Evolutionary conservation across 2,113 vertebrate genomes (phyloP), one percentile per base, ranked within the genome.

Genomic region (Chloropsis cyanopogon): DNA sequence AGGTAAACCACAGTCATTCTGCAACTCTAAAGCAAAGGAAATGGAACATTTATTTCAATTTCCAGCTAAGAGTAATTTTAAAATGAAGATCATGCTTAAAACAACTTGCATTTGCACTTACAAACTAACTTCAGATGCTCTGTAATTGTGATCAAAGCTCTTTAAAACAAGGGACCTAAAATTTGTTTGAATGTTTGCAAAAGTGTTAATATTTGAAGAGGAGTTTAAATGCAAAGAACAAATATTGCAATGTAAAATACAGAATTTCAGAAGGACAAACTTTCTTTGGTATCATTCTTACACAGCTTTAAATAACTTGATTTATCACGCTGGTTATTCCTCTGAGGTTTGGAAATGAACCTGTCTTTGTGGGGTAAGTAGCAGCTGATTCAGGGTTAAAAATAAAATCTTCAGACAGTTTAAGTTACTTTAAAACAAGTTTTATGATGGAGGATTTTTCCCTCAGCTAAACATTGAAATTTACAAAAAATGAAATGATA

Each of bases 1-100:
- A 82, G 82, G 82, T 18, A 92, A 95, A 95, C 76, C 95, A 84
- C 92, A 91, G 54, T 82, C 57, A 53, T 37, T 56, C 42, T 41
- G 53, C 42, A 57, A 29, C 42, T 85, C 75, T 49, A 42, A 70
- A 29, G 52, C 37, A 88, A 93, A 96, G 94, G 94, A 96, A 95
- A 89, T 84, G 89, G 93, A 96, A 94, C 42, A 68, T 24, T 18
- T 47, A 16, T 25, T 56, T 80, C 60, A 42, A n/a, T 77, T 91
- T 95, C 93, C 65, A 76, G 23, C 26, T 66, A 82, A 83, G 70
- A 69, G 70, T n/a, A 53, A 54, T 76, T 90, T 90, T 46, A 50
- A 77, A 79, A 11, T 26, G 5, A 76, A 93, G 47, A 72, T 47
- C 10, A 33, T 31, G 21, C 33, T 78, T 75, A 69, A 78, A 64